Percentiles rank a stretch among this genome's conserved stretches.
Evolutionary conservation across 92 coral and sea anemone genomes (phyloP).

Genomic region (Epizoanthus stellaris): DNA sequence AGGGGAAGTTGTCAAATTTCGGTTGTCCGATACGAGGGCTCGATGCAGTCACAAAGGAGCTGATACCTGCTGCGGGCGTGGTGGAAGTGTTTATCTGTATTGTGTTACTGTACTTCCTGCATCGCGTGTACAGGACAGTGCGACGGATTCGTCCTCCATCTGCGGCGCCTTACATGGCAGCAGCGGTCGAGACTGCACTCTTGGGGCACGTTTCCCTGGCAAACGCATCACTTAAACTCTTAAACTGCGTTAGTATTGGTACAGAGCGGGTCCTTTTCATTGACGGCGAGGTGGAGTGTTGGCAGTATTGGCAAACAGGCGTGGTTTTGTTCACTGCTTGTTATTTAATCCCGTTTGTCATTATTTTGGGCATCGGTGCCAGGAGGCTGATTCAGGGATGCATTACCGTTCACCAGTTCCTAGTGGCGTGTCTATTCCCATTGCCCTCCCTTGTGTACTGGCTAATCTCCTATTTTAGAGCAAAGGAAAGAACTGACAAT

Average conservation of each 20-base stretch:
- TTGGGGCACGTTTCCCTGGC: constrained; percentile 39
- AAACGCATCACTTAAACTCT: constrained; percentile 16
- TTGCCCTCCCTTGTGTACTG: constrained; percentile 45
- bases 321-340: constrained; percentile 7
- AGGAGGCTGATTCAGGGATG: background rate
- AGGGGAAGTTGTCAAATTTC: constrained; percentile 1
- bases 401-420: constrained; percentile 18
- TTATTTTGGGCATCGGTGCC: constrained; percentile 37
- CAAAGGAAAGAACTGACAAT: background rate
- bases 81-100: constrained; percentile 16
- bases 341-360: constrained; percentile 43
- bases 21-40: constrained; percentile 38
- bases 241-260: constrained; percentile 38
- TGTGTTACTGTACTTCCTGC: background rate
- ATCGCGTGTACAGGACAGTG: constrained; percentile 9
- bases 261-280: constrained; percentile 15
- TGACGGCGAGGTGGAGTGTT: constrained; percentile 39
- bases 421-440: constrained; percentile 37
- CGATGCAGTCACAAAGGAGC: constrained; percentile 16
- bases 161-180: constrained; percentile 30
- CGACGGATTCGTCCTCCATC: background rate
- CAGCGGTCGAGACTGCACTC: constrained; percentile 34
- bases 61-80: constrained; percentile 35
- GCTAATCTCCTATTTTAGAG: background rate
- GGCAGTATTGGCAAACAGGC: constrained; percentile 51